Conservation (phyloP, 2,797 vertebrate genomes). For the Halcyon badia region DNA sequence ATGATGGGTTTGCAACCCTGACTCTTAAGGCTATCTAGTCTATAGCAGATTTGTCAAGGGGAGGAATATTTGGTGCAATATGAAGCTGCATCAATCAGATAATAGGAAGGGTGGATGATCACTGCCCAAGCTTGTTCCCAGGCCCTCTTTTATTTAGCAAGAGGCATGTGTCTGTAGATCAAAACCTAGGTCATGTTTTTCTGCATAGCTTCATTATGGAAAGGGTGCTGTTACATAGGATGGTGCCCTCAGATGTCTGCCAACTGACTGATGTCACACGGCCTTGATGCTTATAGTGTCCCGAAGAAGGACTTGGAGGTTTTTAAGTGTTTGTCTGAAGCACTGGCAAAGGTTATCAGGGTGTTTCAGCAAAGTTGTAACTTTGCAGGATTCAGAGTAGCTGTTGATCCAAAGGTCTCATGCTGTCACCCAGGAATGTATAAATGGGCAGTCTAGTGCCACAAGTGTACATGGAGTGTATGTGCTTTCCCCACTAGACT, state of each 20-base stretch:
- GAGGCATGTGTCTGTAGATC: neutral
- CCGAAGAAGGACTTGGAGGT: neutral
- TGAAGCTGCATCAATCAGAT: neutral
- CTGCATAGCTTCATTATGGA: neutral
- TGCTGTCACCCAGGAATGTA: neutral
- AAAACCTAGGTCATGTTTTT: neutral
- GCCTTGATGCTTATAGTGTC: neutral
- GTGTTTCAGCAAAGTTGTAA: neutral
- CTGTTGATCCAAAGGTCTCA: neutral
- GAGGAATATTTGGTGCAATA: neutral
- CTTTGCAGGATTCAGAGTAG: neutral
- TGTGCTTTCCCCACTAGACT: neutral
- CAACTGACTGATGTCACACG: neutral
- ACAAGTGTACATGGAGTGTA: neutral
- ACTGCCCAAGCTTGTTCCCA: neutral
- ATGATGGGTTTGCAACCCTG: neutral
- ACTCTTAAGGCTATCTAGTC: neutral
- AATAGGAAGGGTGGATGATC: neutral
- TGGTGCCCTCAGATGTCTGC: neutral
- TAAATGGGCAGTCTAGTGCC: neutral
- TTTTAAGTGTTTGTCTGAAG: neutral
- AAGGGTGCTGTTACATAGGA: rapidly evolving
- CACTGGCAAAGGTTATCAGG: neutral
- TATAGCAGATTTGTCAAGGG: neutral
- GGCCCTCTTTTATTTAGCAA: neutral